A percentile compares a stretch with the other conserved stretches of the same genome.
Conservation (phyloP, 2,888 invertebrate genomes). For the Chloromyia formosa region DNA sequence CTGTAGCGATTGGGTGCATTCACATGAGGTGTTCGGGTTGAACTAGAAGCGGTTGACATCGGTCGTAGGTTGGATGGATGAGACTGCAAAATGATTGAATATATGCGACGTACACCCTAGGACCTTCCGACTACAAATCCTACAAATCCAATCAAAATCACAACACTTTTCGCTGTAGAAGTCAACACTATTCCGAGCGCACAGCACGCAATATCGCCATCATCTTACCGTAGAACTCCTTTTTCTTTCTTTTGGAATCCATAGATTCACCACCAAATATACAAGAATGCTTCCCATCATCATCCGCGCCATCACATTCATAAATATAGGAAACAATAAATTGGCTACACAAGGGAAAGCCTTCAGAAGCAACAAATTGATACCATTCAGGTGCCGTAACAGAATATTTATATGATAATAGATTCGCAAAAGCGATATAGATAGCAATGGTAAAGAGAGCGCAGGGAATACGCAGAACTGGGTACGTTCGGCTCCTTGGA, state of each 20-base stretch:
- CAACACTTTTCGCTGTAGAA: neutral
- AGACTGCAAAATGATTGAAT: too few species aligned
- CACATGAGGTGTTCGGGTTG: too few species aligned
- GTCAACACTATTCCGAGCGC: neutral
- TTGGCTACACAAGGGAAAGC: constrained; percentile 34
- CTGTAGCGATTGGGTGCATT: too few species aligned
- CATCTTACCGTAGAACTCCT: neutral
- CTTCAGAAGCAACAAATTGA: constrained; percentile 42
- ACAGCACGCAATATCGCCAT: neutral
- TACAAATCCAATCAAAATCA: too few species aligned
- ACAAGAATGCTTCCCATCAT: neutral
- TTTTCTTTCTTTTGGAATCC: neutral
- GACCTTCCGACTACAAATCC: too few species aligned
- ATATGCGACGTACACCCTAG: too few species aligned
- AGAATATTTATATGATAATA: constrained; percentile 42
- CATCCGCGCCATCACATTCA: neutral
- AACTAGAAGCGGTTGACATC: too few species aligned
- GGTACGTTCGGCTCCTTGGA: too few species aligned
- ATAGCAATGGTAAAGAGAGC: too few species aligned
- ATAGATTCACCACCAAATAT: neutral
- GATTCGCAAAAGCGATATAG: constrained; percentile 30
- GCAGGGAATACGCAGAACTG: too few species aligned
- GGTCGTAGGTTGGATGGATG: too few species aligned
- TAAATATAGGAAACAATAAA: constrained; percentile 41
- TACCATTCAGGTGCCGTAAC: constrained; percentile 40